These are phyloP conservation scores for Girardia tigrina DNA, from an alignment of 2,888 invertebrate genomes.

Conservation along the genomic window DNA sequence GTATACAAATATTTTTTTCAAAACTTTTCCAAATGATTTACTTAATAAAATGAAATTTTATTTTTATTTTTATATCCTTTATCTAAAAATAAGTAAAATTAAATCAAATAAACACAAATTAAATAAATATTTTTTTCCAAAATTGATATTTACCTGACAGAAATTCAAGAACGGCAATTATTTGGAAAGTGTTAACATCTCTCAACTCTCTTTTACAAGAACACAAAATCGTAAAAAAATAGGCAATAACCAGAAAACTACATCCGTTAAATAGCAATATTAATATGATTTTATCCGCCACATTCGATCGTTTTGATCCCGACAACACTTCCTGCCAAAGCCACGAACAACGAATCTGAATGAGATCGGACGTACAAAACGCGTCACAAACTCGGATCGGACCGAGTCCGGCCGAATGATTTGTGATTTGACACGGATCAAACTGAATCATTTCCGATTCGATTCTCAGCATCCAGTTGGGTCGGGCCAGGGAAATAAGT, in stretches of 20 bases:
- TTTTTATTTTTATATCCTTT: too few relatives aligned
- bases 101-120: too few relatives aligned
- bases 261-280: neutral
- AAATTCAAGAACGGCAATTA: neutral
- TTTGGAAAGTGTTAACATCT: slow-evolving; percentile 7
- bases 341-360: neutral
- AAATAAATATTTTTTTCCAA: too few relatives aligned
- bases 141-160: neutral
- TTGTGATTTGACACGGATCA: neutral
- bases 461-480: slow-evolving; percentile 1
- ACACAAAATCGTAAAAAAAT: neutral
- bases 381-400: neutral
- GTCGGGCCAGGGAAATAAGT: neutral
- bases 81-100: too few relatives aligned
- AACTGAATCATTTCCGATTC: neutral
- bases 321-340: neutral
- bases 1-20: too few relatives aligned
- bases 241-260: neutral
- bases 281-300: neutral
- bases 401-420: neutral
- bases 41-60: too few relatives aligned
- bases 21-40: too few relatives aligned
- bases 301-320: neutral
- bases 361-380: neutral
- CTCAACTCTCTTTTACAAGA: neutral